These are phyloP conservation scores for Podargus strigoides DNA, from an alignment of 2,797 vertebrate species.

Conservation along the genomic window DNA sequence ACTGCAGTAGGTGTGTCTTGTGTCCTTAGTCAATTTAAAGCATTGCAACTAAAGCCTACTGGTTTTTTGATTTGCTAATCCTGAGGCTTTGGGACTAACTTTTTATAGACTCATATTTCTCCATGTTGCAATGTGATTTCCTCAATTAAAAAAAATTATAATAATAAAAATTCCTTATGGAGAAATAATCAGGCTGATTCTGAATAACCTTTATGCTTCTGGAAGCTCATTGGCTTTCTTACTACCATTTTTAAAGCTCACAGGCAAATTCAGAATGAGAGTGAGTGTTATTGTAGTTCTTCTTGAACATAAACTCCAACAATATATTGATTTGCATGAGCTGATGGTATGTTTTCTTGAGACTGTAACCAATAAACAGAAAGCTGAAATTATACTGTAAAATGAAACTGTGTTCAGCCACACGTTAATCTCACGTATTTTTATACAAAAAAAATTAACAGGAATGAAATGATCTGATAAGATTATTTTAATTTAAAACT, in stretches of 20 bases:
- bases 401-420: not conserved
- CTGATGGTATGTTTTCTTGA: not conserved
- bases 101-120: not conserved
- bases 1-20: not conserved
- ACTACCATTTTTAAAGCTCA: not conserved
- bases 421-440: not conserved
- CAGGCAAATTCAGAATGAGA: not conserved
- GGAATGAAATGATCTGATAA: not conserved
- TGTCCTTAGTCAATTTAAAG: not conserved
- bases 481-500: conserved; percentile 3
- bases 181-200: not conserved
- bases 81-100: not conserved
- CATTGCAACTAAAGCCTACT: not conserved
- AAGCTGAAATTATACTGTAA: not conserved
- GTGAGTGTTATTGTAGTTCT: not conserved
- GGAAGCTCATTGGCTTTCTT: not conserved
- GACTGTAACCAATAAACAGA: not conserved
- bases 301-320: not conserved
- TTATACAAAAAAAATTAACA: not conserved
- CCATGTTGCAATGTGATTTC: not conserved
- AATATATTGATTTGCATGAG: not conserved
- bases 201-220: not conserved
- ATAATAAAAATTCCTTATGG: no score
- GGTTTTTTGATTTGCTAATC: not conserved
- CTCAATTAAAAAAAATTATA: not conserved